Percentiles rank a stretch among this genome's conserved stretches.
phyloP scores from a whole-genome alignment of 1,140 invertebrate genomes.

The Lordiphosa collinella region DNA sequence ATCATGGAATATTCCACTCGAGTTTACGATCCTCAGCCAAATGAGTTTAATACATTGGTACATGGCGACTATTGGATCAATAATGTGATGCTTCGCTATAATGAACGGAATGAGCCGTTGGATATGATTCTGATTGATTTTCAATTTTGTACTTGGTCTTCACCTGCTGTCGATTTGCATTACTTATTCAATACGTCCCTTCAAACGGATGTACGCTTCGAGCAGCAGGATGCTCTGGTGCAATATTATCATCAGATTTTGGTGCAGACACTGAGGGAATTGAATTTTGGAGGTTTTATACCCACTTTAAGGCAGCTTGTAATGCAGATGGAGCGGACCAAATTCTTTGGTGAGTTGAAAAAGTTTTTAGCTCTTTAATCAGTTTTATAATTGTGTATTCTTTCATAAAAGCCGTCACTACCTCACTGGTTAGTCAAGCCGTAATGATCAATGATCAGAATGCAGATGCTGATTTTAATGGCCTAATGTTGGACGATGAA shows the following conservation, averaged over 20 bases:
- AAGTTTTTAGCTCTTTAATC: too few species aligned
- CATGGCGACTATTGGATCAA: constrained; percentile 86
- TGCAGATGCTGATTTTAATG: constrained; percentile 69
- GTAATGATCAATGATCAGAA: constrained; percentile 57
- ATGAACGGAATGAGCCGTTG: constrained; percentile 71
- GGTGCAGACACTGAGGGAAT: constrained; percentile 39
- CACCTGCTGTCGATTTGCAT: constrained; percentile 67
- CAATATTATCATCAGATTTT: constrained; percentile 66
- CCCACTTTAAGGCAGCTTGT: constrained; percentile 60
- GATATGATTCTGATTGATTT: constrained; percentile 80
- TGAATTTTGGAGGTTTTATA: constrained; percentile 53
- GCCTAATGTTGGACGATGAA: constrained; percentile 68
- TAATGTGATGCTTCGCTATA: constrained; percentile 83
- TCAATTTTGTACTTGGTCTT: constrained; percentile 66
- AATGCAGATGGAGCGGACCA: constrained; percentile 53
- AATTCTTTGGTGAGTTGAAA: constrained; percentile 58
- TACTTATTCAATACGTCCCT: constrained; percentile 68
- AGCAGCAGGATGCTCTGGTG: constrained; percentile 48
- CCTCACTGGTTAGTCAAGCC: constrained; percentile 37
- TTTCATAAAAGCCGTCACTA: constrained; percentile 41
- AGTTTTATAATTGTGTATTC: not conserved
- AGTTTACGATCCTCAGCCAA: constrained; percentile 61
- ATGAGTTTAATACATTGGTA: constrained; percentile 82
- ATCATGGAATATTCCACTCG: constrained; percentile 57
- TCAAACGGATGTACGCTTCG: constrained; percentile 21